Conservation (phyloP, 2,113 vertebrate genomes). For the Heterochromis multidens region DNA sequence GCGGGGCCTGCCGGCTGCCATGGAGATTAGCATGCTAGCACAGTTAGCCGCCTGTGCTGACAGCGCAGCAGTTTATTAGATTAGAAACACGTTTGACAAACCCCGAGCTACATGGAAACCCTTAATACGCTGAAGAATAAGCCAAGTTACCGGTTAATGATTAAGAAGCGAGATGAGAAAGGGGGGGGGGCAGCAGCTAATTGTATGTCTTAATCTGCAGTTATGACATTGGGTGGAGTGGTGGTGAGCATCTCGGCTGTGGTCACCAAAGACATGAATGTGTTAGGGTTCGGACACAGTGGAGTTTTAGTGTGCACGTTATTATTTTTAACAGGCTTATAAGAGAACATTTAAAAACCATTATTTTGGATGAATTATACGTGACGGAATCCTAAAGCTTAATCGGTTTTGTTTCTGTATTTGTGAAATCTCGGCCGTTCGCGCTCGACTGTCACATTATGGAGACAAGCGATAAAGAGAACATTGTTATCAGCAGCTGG, state of each 20-base stretch:
- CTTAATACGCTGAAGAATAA: rapidly evolving
- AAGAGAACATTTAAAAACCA: neutral
- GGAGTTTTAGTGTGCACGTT: neutral
- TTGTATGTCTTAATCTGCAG: neutral
- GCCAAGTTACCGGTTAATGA: rapidly evolving
- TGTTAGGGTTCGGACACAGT: neutral
- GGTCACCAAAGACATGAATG: neutral
- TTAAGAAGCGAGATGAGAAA: neutral
- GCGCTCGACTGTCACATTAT: neutral
- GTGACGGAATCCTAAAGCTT: neutral
- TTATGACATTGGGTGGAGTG: neutral
- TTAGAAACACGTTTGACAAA: neutral
- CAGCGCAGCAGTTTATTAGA: neutral
- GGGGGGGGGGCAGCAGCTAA: neutral
- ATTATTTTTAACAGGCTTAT: neutral
- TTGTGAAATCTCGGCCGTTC: neutral
- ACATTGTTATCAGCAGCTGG: conserved; percentile 42
- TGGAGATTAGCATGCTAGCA: conserved; percentile 62
- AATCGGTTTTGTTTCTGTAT: neutral
- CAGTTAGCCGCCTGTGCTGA: neutral
- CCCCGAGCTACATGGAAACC: rapidly evolving
- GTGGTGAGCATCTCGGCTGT: neutral
- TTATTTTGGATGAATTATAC: neutral
- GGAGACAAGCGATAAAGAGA: conserved; percentile 31
- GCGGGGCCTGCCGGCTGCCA: conserved; percentile 47